phyloP scores from a whole-genome alignment of 2,888 invertebrate genomes.

The Phortica okadai region DNA sequence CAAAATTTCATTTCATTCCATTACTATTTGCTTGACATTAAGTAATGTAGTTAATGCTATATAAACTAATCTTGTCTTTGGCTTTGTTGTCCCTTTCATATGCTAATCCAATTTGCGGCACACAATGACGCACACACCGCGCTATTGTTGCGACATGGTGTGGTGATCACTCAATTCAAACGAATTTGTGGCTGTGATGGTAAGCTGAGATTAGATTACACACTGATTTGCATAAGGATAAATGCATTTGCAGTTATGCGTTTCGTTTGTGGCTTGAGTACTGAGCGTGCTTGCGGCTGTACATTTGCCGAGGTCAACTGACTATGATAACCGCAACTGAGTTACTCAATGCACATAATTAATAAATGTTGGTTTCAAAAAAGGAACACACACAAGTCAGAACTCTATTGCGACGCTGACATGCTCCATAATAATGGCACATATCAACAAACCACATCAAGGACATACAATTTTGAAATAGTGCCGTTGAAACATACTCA shows the following conservation, averaged over 20 bases:
- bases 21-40: too few species aligned
- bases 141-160: constrained; percentile 20
- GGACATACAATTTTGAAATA: too few species aligned
- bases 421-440: too few species aligned
- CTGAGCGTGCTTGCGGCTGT: not conserved
- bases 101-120: not conserved
- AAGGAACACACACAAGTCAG: not conserved
- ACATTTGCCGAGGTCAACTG: not conserved
- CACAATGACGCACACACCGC: constrained; percentile 53
- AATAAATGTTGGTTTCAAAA: not conserved
- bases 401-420: too few species aligned
- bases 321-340: not conserved
- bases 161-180: constrained; percentile 67
- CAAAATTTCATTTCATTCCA: too few species aligned
- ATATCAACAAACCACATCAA: too few species aligned
- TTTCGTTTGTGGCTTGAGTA: not conserved
- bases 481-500: too few species aligned
- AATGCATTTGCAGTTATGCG: constrained; percentile 18
- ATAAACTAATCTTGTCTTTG: not conserved
- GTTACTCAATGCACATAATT: not conserved
- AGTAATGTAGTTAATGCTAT: too few species aligned
- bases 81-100: not conserved
- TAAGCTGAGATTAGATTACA: constrained; percentile 62
- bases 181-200: constrained; percentile 67
- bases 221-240: constrained; percentile 61